Conservation (phyloP, 2,888 invertebrate species). For the Cosmopolites sordidus region DNA sequence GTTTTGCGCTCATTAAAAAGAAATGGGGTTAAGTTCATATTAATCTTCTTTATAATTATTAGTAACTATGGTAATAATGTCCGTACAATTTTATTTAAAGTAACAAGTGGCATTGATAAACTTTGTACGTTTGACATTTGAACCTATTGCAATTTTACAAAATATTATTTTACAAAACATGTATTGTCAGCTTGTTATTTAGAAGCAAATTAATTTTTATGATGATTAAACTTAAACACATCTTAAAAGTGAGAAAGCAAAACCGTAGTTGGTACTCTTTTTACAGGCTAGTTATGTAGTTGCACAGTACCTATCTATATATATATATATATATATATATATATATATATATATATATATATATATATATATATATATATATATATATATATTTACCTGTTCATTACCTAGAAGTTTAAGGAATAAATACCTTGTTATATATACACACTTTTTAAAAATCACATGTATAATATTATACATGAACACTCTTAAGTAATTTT, state of each 20-base stretch:
- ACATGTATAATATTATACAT: slow-evolving; percentile 34
- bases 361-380: no score
- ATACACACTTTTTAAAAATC: slow-evolving; percentile 35
- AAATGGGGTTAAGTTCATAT: no score
- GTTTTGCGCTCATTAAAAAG: background rate
- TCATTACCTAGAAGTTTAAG: slow-evolving; percentile 40
- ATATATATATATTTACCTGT: slow-evolving; percentile 42
- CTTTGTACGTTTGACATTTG: background rate
- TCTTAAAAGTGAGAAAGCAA: background rate
- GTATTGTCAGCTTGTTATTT: background rate
- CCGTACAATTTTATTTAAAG: no score
- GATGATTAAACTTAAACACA: background rate
- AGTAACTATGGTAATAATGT: slow-evolving; percentile 29
- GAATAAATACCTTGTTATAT: slow-evolving; percentile 35
- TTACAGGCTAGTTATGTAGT: slow-evolving; percentile 15
- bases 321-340: no score
- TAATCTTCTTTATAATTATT: no score
- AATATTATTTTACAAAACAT: background rate
- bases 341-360: slow-evolving; percentile 28
- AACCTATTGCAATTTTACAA: background rate
- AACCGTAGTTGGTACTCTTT: background rate
- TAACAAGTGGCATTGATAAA: no score
- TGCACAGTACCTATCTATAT: slow-evolving; percentile 29
- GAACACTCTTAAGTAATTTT: slow-evolving; percentile 33
- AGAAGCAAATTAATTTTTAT: background rate